Conservation (phyloP, 2,888 invertebrate species). For the Deilephila porcellus region DNA sequence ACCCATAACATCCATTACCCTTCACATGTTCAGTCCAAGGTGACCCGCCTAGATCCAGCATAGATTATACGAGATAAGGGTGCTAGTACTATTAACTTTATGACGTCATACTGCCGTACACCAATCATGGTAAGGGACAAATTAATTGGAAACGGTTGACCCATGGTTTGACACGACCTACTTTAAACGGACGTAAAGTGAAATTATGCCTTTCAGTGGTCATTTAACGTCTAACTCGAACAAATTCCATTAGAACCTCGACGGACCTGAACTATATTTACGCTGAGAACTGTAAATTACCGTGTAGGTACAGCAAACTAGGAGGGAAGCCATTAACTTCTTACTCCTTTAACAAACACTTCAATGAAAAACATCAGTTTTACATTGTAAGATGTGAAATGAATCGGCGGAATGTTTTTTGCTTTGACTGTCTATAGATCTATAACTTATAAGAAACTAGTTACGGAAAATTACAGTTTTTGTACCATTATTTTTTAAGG, state of each 20-base stretch:
- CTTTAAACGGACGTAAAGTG: constrained; percentile 11
- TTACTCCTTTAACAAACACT: not conserved
- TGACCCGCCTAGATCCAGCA: constrained; percentile 31
- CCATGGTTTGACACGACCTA: not conserved
- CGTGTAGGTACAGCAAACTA: not conserved
- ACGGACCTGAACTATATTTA: constrained; percentile 8
- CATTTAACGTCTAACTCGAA: constrained; percentile 12
- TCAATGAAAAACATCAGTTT: not conserved
- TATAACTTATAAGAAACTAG: not conserved
- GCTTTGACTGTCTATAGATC: not conserved
- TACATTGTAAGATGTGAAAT: not conserved
- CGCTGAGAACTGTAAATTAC: constrained; percentile 4
- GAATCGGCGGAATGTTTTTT: not conserved
- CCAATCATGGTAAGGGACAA: constrained; percentile 1
- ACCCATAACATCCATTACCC: constrained; percentile 39
- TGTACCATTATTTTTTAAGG: not conserved
- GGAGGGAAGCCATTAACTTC: constrained; percentile 1
- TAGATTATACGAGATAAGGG: constrained; percentile 19
- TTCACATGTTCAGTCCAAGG: constrained; percentile 41
- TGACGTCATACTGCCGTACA: constrained; percentile 11
- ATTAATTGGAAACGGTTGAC: constrained; percentile 13
- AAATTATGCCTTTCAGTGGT: constrained; percentile 12
- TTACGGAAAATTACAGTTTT: constrained; percentile 1
- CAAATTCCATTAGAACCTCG: constrained; percentile 5
- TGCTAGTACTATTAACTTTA: not conserved